Percentiles rank a stretch among this genome's conserved stretches.
Evolutionary conservation across 2,797 vertebrate species (phyloP).

Genomic region (Myoxocephalus aenaeus): DNA sequence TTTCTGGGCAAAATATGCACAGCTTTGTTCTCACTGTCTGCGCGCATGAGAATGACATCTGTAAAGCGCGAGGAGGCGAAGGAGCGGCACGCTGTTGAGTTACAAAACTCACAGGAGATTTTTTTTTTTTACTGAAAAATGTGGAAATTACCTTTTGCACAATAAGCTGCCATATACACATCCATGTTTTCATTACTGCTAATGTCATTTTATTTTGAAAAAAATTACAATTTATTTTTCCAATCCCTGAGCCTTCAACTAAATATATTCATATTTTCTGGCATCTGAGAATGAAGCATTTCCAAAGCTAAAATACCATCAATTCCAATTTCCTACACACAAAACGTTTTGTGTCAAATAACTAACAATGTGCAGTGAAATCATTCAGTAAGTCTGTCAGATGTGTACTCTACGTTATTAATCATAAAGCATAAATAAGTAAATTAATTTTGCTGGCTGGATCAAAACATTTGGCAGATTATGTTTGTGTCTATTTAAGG

Average conservation of each 20-base stretch:
- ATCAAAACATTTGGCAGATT: background rate
- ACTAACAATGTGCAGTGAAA: background rate
- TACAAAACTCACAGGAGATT: too few relatives aligned
- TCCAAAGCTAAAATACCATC: background rate
- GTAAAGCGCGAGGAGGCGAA: background rate
- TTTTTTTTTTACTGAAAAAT: too few relatives aligned
- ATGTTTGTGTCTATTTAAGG: background rate
- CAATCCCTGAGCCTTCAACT: background rate
- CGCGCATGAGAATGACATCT: constrained; percentile 11
- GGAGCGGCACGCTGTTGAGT: background rate
- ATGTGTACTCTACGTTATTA: background rate
- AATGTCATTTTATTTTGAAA: constrained; percentile 1
- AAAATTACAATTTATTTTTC: background rate
- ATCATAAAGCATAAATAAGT: background rate
- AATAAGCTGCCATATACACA: too few relatives aligned
- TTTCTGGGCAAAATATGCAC: constrained; percentile 56
- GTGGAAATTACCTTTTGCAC: too few relatives aligned
- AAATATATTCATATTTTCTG: background rate
- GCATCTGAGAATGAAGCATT: background rate
- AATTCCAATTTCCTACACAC: too few relatives aligned
- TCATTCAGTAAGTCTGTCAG: background rate
- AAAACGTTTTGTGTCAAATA: background rate
- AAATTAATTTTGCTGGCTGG: background rate
- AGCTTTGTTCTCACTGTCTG: constrained; percentile 64
- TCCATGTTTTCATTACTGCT: background rate